phyloP scores from a whole-genome alignment of 1,140 invertebrate species.

The Lepidurus couesii region DNA sequence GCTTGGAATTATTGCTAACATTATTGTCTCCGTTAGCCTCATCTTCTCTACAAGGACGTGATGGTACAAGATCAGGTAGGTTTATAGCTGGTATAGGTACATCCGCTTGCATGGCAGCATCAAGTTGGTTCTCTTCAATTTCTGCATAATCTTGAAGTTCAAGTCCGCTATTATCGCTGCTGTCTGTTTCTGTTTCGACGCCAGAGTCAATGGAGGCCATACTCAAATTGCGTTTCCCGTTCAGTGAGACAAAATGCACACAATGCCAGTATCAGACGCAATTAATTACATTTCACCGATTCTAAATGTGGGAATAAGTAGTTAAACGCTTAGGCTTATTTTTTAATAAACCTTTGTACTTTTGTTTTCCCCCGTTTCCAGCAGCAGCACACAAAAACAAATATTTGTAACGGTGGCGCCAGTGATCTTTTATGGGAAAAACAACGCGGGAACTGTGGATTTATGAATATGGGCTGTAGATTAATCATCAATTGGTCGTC shows the following conservation, averaged over 20 bases:
- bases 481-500: no score
- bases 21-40: conserved; percentile 29
- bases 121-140: neutral
- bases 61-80: conserved; percentile 6
- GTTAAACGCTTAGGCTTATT: neutral
- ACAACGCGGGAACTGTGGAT: no score
- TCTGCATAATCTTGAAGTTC: neutral
- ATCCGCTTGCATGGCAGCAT: neutral
- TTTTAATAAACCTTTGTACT: neutral
- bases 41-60: neutral
- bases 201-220: conserved; percentile 54
- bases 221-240: conserved; percentile 20
- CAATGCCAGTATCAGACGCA: neutral
- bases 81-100: neutral
- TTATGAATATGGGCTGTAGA: no score
- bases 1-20: conserved; percentile 25
- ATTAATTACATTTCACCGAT: neutral
- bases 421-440: neutral
- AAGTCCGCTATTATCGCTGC: conserved; percentile 52
- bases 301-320: neutral
- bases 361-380: conserved; percentile 4
- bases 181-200: conserved; percentile 59
- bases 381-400: neutral
- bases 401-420: neutral
- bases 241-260: neutral